These are phyloP conservation scores for Lophotriccus pileatus DNA, from an alignment of 2,797 vertebrate species.

Conservation along the genomic window DNA sequence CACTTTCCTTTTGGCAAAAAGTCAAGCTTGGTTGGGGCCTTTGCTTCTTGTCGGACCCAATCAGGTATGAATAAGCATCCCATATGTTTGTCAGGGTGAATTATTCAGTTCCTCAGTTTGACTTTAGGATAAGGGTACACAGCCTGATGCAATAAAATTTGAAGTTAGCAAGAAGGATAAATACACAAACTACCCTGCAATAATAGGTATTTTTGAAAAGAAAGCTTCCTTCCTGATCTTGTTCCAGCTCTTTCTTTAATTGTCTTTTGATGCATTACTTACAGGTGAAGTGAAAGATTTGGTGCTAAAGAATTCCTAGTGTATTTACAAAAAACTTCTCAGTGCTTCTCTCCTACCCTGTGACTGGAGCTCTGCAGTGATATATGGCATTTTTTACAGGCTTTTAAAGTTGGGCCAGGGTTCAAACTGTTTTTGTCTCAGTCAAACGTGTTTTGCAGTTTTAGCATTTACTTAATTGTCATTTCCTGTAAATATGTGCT, in stretches of 20 bases:
- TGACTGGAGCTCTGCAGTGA: neutral
- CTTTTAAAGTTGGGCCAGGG: neutral
- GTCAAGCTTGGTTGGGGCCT: conserved; percentile 95
- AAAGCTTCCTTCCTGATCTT: neutral
- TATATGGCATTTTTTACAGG: neutral
- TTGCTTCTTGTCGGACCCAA: conserved; percentile 96
- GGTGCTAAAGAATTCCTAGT: neutral
- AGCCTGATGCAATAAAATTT: neutral
- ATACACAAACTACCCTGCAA: neutral
- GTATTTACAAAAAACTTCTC: neutral
- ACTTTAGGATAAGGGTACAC: neutral
- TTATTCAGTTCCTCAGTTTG: neutral
- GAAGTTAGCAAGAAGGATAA: neutral
- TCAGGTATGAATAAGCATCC: conserved; percentile 82
- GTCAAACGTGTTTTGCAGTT: neutral
- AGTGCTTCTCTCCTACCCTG: neutral
- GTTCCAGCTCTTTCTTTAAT: neutral
- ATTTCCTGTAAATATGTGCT: neutral
- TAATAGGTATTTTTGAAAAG: neutral
- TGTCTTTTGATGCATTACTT: neutral
- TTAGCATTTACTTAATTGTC: neutral
- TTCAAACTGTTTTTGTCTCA: neutral
- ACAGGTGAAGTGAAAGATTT: neutral
- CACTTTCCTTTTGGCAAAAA: conserved; percentile 98
- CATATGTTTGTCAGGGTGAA: neutral